Base-by-base conservation (phyloP, 2,888 invertebrate species). In the Drosophila kuntzei region DNA sequence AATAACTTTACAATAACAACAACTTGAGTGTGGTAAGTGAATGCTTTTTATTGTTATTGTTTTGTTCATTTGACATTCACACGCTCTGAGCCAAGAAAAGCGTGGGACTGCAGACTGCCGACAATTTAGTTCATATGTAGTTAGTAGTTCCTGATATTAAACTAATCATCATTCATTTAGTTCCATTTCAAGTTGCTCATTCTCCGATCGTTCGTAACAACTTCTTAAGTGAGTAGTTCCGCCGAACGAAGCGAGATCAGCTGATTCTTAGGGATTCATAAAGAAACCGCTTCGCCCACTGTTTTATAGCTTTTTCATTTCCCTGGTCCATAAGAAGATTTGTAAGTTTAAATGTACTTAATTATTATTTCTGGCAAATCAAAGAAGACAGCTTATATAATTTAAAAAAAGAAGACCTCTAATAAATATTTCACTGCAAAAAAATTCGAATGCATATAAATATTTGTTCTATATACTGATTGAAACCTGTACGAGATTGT, bases 1-100 rank as follows among this genome's bases (percentile, higher is more conserved):
- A 51, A 32, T 29, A 51, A 47, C 27, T 50, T 46, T n/a, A 41
- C 57, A 32, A 44, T 16, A 49, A 44, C 36, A 29, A 46, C 51
- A 14, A 27, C 62, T 46, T 53, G 34, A 55, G 49, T 43, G 55
- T 29, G 70, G 70, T 73, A 69, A 73, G 73, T 73, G 9, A 72
- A 46, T 32, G 57, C 36, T 37, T 27, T 68, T 41, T 36, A 49
- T 71, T 71, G 22, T 69, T 73, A 46, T 62, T 70, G 50, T 55
- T 61, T 43, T 34, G 51, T 39, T 64, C 49, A 63, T 53, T 69
- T 59, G 51, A 22, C 51, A 57, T 69, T 69, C 64, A 43, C 58
- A 63, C 58, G 50, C 32, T 47, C 36, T 11, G 14, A 29, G 6
- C 20, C 14, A 27, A n/a, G 16, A 34, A 34, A 47, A 41, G 54